Conservation (phyloP, 2,113 vertebrate species). For the Hipposideros armiger region DNA sequence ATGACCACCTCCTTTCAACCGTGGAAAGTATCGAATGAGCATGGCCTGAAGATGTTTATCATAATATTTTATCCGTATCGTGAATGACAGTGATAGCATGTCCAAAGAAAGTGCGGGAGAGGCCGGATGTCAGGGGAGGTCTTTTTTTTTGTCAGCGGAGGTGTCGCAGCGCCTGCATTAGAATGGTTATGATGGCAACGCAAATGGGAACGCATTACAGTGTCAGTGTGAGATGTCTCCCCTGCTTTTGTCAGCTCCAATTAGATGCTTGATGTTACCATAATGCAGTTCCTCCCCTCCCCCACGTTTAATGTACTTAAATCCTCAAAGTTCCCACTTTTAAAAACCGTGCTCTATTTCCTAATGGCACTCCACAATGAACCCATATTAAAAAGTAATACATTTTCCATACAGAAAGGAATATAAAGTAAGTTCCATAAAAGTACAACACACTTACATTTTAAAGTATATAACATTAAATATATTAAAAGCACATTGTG, state of each 20-base stretch:
- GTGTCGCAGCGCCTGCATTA: slow-evolving; percentile 26
- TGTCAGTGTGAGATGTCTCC: slow-evolving; percentile 19
- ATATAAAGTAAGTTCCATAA: slow-evolving; percentile 82
- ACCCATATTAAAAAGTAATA: slow-evolving; percentile 80
- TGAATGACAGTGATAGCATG: slow-evolving; percentile 63
- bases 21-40: slow-evolving; percentile 25
- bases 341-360: slow-evolving; percentile 63
- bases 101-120: slow-evolving; percentile 22
- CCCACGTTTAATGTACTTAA: slow-evolving; percentile 73
- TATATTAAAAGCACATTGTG: slow-evolving; percentile 85
- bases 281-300: slow-evolving; percentile 69
- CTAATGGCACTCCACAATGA: slow-evolving; percentile 79
- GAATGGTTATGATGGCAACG: slow-evolving; percentile 63
- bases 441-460: slow-evolving; percentile 82
- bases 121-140: slow-evolving; percentile 27
- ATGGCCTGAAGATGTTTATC: slow-evolving; percentile 38
- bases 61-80: slow-evolving; percentile 61
- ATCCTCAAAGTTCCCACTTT: slow-evolving; percentile 74
- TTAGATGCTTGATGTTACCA: slow-evolving; percentile 74
- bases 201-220: slow-evolving; percentile 29
- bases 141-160: slow-evolving; percentile 49
- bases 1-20: background rate
- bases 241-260: slow-evolving; percentile 75
- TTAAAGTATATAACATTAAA: slow-evolving; percentile 83
- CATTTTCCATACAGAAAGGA: slow-evolving; percentile 79